A percentile compares a stretch with the other conserved stretches of the same genome.
phyloP scores from a whole-genome alignment of 92 coral and sea anemone species.

The Galaxea fascicularis region DNA sequence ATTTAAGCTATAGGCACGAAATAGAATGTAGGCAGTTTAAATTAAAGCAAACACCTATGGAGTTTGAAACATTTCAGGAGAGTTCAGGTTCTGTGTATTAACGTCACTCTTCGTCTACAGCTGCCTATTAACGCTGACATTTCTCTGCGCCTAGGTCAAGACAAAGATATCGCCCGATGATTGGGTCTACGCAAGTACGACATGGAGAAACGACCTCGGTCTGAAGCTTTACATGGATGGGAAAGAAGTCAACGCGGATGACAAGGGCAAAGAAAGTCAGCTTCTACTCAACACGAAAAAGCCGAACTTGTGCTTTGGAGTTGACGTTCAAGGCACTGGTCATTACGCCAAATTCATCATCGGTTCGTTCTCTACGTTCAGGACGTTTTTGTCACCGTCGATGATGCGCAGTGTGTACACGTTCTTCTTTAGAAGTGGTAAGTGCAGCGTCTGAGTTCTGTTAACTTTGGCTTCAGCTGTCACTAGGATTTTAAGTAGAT shows the following conservation, averaged over 20 bases:
- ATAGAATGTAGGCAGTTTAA: too few relatives aligned
- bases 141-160: conserved; percentile 19
- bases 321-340: conserved; percentile 61
- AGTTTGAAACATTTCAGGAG: neutral
- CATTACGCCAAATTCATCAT: conserved; percentile 77
- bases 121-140: neutral
- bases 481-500: too few relatives aligned
- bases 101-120: neutral
- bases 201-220: conserved; percentile 84
- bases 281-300: conserved; percentile 60
- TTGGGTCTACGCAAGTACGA: conserved; percentile 80
- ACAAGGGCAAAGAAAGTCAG: conserved; percentile 61
- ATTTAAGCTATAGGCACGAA: too few relatives aligned
- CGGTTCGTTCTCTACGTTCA: conserved; percentile 78
- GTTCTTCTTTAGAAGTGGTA: conserved; percentile 91
- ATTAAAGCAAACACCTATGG: too few relatives aligned
- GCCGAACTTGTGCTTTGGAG: conserved; percentile 85
- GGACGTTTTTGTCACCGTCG: conserved; percentile 69
- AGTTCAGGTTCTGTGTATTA: neutral
- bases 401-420: conserved; percentile 78
- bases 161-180: conserved; percentile 38
- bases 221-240: conserved; percentile 80
- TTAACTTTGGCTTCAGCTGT: too few relatives aligned
- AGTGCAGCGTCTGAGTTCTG: conserved; percentile 3
- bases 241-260: conserved; percentile 35